Base-by-base conservation (phyloP, 2,797 vertebrate genomes). In the Pangasius macronema region DNA sequence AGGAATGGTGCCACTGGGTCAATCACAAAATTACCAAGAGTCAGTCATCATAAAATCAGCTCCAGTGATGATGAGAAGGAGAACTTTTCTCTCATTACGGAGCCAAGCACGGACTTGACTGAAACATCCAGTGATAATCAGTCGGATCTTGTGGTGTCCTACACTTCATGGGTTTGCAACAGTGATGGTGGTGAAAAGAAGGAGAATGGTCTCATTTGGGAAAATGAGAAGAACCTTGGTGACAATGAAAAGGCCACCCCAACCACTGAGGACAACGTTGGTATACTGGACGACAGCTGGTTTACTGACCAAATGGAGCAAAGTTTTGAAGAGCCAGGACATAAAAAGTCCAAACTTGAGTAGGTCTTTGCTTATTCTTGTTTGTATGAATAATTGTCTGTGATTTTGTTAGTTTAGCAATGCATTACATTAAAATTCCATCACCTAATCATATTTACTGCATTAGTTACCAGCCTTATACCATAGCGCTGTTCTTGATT, bases 301-400 rank as follows among this genome's bases (percentile, higher is more conserved):
- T 96, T 96, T 92, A 88, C 92, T 65, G 95, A 96, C 7, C 89
- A 91, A 24, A 95, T 96, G 94, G 94, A 94, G 36, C 84, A 86
- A 51, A 81, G 68, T 3, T 79, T 87, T 24, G 86, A 8, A 27
- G 59, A 22, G 0, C 59, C 86, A 39, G 82, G 57, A 20, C 87
- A 91, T 24, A 91, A 91, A 9, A 94, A 92, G 87, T 39, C 87
- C 5, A 92, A 88, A 72, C 16, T 53, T 22, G 2, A 90, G 94
- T 95, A 90, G 92, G 93, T 92, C 1, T 85, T 53, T 33, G 20
- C 3, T 65, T 83, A 8, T 9, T 63, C 46, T 63, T 63, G 3
- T 42, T 46, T 53, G 9, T 2, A 22, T 77, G 8, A 57, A 55
- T 36, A 27, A 57, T 57, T 57, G 14, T 30, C 5, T 42, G 1